A percentile compares a stretch with the other conserved stretches of the same genome.
Conservation (phyloP, 2,797 vertebrate species). For the Scarus forsteni region DNA sequence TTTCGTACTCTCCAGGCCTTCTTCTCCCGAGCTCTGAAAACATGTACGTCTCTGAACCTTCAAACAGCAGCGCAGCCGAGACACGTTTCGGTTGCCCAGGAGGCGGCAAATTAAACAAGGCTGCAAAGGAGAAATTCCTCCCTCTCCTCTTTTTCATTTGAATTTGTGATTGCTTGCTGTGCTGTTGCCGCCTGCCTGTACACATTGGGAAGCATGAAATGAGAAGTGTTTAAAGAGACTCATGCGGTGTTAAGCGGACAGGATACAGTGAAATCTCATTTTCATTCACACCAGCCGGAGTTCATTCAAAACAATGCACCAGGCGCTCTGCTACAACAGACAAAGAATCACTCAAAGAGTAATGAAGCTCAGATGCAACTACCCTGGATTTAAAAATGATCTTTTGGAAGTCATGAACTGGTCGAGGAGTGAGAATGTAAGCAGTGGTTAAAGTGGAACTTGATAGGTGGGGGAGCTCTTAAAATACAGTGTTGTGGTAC, state of each 20-base stretch:
- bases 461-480: too few species aligned
- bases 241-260: constrained; percentile 61
- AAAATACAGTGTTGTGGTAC: too few species aligned
- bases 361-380: too few species aligned
- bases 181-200: constrained; percentile 59
- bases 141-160: constrained; percentile 72
- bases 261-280: constrained; percentile 70
- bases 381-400: too few species aligned
- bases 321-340: constrained; percentile 30
- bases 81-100: constrained; percentile 65
- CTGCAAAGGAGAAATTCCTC: constrained; percentile 61
- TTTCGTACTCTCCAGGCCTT: not conserved
- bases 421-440: too few species aligned
- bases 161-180: constrained; percentile 71
- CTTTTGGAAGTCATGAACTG: too few species aligned
- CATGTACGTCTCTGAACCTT: constrained; percentile 53
- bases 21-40: constrained; percentile 43
- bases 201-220: constrained; percentile 79
- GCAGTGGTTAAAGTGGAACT: too few species aligned
- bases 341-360: constrained; percentile 22
- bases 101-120: constrained; percentile 78
- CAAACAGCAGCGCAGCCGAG: constrained; percentile 59
- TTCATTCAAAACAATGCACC: constrained; percentile 61
- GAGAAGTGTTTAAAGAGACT: constrained; percentile 72
- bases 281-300: constrained; percentile 55